Conservation (phyloP, 1,140 invertebrate species). For the Drosophila kepulauana region DNA sequence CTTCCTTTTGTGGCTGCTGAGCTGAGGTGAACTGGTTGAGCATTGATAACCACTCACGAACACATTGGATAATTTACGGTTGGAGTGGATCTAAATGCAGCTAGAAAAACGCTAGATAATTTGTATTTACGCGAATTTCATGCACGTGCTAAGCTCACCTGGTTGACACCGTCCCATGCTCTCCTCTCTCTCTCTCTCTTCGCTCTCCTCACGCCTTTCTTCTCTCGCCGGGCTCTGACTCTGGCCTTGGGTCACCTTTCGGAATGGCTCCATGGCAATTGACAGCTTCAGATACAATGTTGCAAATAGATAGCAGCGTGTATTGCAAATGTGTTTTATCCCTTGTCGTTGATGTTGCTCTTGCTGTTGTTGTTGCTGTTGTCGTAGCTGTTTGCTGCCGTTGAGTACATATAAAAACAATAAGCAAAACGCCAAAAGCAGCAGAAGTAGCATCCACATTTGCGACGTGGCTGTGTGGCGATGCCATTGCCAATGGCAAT, state of each 20-base stretch:
- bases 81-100: conserved; percentile 31
- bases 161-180: background rate
- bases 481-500: background rate
- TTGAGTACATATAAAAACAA: conserved; percentile 79
- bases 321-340: conserved; percentile 39
- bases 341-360: background rate
- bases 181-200: background rate
- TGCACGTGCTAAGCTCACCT: conserved; percentile 39
- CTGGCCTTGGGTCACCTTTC: conserved; percentile 16
- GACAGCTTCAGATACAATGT: conserved; percentile 27
- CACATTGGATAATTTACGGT: conserved; percentile 31
- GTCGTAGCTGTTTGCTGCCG: conserved; percentile 9
- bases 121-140: conserved; percentile 46
- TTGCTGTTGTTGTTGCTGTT: background rate
- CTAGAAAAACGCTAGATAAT: conserved; percentile 19
- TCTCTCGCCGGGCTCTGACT: background rate
- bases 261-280: conserved; percentile 9
- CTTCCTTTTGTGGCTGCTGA: conserved; percentile 4
- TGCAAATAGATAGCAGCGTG: conserved; percentile 24
- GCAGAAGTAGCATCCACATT: conserved; percentile 22
- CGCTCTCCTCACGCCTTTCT: background rate
- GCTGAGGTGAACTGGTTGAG: background rate
- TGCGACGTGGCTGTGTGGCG: background rate
- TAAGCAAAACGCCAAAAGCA: conserved; percentile 61
- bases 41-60: conserved; percentile 18